phyloP scores from a whole-genome alignment of 2,888 invertebrate species.

The Ophion ellenae region DNA sequence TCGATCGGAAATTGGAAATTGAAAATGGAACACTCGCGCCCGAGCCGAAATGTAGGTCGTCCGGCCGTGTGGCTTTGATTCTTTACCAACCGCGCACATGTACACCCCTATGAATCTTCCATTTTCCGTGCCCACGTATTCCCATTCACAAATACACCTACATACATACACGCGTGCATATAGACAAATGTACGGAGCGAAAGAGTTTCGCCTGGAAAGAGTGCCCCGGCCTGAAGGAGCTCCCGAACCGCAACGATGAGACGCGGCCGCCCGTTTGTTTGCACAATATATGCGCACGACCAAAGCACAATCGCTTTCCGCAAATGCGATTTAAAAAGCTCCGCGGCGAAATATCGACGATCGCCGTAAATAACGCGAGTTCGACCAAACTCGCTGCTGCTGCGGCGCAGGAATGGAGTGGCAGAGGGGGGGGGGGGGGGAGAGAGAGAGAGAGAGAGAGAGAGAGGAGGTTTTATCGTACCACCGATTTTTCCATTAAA shows the following conservation, averaged over 20 bases:
- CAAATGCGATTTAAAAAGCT: constrained; percentile 66
- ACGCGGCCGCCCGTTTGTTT: constrained; percentile 6
- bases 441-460: not conserved
- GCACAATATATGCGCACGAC: not conserved
- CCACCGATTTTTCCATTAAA: constrained; percentile 69
- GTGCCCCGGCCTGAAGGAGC: constrained; percentile 25
- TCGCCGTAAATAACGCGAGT: constrained; percentile 65
- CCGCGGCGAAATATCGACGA: constrained; percentile 56
- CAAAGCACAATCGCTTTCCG: constrained; percentile 53
- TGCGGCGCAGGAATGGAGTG: not conserved
- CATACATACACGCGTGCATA: not conserved
- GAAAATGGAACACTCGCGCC: constrained; percentile 67
- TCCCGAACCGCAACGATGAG: constrained; percentile 17
- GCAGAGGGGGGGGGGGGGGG: not conserved
- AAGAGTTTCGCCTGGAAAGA: constrained; percentile 32
- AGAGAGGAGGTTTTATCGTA: constrained; percentile 49
- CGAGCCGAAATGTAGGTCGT: constrained; percentile 64
- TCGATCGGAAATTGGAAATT: constrained; percentile 70
- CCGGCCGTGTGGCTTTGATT: constrained; percentile 50
- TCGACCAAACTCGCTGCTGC: constrained; percentile 49
- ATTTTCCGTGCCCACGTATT: not conserved
- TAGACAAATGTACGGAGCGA: constrained; percentile 11
- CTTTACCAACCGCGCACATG: constrained; percentile 42
- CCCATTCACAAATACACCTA: not conserved
- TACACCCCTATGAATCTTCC: constrained; percentile 19